Evolutionary conservation across 2,113 vertebrate genomes (phyloP).

Genomic region (Vulpes vulpes): DNA sequence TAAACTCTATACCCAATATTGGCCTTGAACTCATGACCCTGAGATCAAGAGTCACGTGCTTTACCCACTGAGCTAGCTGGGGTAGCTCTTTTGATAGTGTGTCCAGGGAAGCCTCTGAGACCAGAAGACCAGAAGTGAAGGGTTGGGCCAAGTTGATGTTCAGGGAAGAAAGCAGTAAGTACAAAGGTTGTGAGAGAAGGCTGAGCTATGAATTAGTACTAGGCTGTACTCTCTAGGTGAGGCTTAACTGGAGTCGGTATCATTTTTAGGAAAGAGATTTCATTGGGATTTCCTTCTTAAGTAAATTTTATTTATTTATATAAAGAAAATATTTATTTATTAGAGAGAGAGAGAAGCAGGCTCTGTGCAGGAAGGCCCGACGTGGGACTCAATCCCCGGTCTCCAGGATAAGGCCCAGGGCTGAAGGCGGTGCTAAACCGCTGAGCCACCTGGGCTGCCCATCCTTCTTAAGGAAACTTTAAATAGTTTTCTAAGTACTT

Average conservation of each 20-base stretch:
- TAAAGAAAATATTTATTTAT: too few species aligned
- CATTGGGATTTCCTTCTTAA: neutral
- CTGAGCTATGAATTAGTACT: neutral
- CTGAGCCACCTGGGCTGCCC: too few species aligned
- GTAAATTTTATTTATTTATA: neutral
- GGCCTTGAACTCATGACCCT: neutral
- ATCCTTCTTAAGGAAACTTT: neutral
- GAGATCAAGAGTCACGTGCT: neutral
- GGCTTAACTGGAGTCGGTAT: neutral
- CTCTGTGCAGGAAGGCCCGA: too few species aligned
- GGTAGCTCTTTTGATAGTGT: neutral
- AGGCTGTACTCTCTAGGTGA: neutral
- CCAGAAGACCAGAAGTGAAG: neutral
- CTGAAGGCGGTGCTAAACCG: too few species aligned
- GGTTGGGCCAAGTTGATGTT: neutral
- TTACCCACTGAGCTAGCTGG: neutral
- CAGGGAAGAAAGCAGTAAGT: neutral
- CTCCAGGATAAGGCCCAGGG: too few species aligned
- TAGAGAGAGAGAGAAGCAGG: too few species aligned
- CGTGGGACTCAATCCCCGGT: too few species aligned
- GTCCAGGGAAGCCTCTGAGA: neutral
- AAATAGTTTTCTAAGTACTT: conserved; percentile 23
- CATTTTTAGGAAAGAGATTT: neutral
- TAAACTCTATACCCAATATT: neutral
- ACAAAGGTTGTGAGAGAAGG: neutral